These are phyloP conservation scores for Platyrinchus mystaceus DNA, from an alignment of 2,797 vertebrate genomes.

Conservation along the genomic window DNA sequence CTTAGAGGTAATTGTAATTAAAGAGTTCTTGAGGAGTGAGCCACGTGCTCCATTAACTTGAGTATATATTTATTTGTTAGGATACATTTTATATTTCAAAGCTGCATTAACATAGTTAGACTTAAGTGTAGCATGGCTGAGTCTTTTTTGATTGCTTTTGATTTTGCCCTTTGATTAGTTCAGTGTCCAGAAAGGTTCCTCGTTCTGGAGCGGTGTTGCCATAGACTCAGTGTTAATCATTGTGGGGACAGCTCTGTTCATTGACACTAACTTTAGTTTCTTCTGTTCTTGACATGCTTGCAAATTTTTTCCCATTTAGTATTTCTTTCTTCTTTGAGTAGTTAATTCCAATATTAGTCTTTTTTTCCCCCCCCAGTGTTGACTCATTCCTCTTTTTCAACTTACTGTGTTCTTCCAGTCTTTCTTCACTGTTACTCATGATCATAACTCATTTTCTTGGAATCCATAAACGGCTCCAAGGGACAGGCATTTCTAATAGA, in stretches of 20 bases:
- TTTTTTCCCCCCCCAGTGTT: neutral
- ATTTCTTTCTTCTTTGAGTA: neutral
- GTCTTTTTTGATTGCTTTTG: neutral
- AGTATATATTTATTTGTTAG: neutral
- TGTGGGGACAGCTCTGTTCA: neutral
- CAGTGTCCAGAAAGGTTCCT: neutral
- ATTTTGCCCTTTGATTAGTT: neutral
- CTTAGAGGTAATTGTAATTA: neutral
- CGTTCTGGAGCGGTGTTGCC: neutral
- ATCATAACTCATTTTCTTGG: conserved; percentile 10
- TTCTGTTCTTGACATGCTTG: neutral
- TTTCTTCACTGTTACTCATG: neutral
- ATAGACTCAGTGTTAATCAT: neutral
- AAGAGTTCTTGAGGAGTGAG: neutral
- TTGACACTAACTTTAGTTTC: neutral
- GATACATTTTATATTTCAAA: neutral
- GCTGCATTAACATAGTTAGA: neutral
- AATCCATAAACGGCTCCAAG: conserved; percentile 6
- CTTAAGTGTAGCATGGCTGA: neutral
- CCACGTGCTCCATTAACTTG: neutral
- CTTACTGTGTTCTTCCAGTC: neutral
- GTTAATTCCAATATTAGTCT: neutral
- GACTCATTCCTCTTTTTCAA: neutral
- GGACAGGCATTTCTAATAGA: conserved; percentile 2
- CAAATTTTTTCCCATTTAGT: neutral